Evolutionary conservation across 2,888 invertebrate genomes (phyloP), one percentile per base, ranked within the genome.

Genomic region (Junonia oenone): DNA sequence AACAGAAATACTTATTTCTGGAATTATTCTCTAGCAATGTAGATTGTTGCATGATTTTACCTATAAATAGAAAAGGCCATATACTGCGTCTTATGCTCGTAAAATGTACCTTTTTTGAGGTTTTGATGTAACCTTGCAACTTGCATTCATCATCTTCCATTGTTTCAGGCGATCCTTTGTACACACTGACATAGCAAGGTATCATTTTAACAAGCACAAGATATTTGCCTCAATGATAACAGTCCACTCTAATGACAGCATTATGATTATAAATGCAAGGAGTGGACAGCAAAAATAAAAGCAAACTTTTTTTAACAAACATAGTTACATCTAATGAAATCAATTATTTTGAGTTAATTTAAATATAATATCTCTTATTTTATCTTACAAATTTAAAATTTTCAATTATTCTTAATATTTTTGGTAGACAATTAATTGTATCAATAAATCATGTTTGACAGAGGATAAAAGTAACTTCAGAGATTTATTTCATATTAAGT

Each of bases 81-180:
- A 68, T 65, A 65, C 73, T 76, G 65, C 54, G 63, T 67, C 78
- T 79, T 83, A 83, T 80, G 83, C 86, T 75, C 75, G 78, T 72
- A 81, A 83, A 82, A 81, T 74, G 81, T 76, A 82, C 80, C 83
- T 75, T 75, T 68, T 69, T 68, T 68, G 72, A 75, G 74, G 75
- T 71, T 75, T 65, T 64, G 60, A 52, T 68, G 54, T 65, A 70
- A 73, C 70, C 76, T 75, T 71, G 73, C 73, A 73, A 71, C 88
- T 88, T 76, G 68, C 88, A 89, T 87, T 76, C 89, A 86, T 88
- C 88, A 76, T 69, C 89, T 87, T 73, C 73, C 88, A 86, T 75
- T 73, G 76, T 76, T 66, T 77, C 87, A 80, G 75, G 76, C 86
- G 78, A 75, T 73, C 78, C 76, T 75, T 81, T 86, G 79, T 83